These are phyloP conservation scores for Bucorvus abyssinicus DNA, from an alignment of 2,797 vertebrate genomes.

Conservation along the genomic window DNA sequence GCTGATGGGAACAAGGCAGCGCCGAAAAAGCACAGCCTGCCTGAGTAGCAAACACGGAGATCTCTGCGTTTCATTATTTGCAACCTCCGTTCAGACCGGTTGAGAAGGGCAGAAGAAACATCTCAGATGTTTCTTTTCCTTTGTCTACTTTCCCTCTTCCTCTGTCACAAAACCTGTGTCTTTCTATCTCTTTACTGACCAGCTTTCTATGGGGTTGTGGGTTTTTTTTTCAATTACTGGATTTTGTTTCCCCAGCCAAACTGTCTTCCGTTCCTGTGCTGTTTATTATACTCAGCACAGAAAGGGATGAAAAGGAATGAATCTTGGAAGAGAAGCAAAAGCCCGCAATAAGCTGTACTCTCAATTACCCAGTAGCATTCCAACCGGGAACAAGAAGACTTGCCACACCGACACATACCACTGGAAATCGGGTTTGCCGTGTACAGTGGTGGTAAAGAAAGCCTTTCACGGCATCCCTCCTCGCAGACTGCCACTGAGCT, in stretches of 20 bases:
- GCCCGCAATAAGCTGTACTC: slow-evolving; percentile 42
- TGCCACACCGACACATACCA: slow-evolving; percentile 11
- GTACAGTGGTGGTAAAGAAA: not conserved
- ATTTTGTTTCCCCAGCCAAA: slow-evolving; percentile 31
- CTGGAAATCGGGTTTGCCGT: slow-evolving; percentile 33
- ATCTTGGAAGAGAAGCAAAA: slow-evolving; percentile 59
- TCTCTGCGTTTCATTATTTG: not conserved
- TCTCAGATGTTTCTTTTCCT: not conserved
- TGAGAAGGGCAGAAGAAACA: not conserved
- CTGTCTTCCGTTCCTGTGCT: slow-evolving; percentile 41
- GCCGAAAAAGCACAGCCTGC: not conserved
- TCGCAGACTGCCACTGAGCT: not conserved
- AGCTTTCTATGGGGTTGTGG: not conserved
- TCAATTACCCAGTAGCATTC: slow-evolving; percentile 35
- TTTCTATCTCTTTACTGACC: not conserved
- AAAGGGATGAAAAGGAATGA: slow-evolving; percentile 28
- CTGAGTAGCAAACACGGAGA: not conserved
- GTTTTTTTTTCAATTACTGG: slow-evolving; percentile 13
- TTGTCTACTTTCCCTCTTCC: not conserved
- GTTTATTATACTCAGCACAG: slow-evolving; percentile 42
- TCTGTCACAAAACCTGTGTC: not conserved
- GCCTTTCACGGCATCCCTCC: not conserved
- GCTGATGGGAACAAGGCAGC: not conserved
- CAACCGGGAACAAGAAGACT: slow-evolving; percentile 30
- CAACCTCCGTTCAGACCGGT: not conserved